phyloP scores from a whole-genome alignment of 2,888 invertebrate genomes.

The Ophraella communa region DNA sequence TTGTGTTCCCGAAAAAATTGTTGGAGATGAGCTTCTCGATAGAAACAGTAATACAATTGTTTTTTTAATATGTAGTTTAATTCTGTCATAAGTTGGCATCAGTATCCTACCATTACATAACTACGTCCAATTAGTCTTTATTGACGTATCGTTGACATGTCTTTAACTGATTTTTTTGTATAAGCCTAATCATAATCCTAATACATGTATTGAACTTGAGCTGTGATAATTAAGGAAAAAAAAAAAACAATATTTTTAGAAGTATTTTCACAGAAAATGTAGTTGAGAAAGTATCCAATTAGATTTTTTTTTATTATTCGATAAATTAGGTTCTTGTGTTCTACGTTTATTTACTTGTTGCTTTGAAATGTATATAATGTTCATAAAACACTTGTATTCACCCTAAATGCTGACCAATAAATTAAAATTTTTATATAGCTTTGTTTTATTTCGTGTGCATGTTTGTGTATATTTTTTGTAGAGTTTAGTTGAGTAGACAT shows the following conservation, averaged over 20 bases:
- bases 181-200: conserved; percentile 14
- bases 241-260: conserved; percentile 39
- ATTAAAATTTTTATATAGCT: conserved; percentile 38
- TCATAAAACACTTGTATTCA: conserved; percentile 17
- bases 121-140: conserved; percentile 6
- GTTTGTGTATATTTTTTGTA: conserved; percentile 19
- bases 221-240: conserved; percentile 42
- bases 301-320: conserved; percentile 19
- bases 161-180: conserved; percentile 2
- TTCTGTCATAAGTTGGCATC: no score
- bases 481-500: not conserved
- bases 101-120: no score
- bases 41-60: no score
- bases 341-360: no score
- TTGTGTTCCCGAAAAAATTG: no score
- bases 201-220: conserved; percentile 36
- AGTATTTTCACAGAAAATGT: conserved; percentile 38
- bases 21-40: no score
- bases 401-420: conserved; percentile 36
- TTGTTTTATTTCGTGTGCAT: conserved; percentile 39
- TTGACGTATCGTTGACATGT: conserved; percentile 5
- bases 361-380: conserved; percentile 25
- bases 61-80: no score
- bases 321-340: conserved; percentile 19
- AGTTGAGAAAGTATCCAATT: conserved; percentile 18